Evolutionary conservation across 1,140 invertebrate genomes (phyloP).

Genomic region (Cotesia glomerata): DNA sequence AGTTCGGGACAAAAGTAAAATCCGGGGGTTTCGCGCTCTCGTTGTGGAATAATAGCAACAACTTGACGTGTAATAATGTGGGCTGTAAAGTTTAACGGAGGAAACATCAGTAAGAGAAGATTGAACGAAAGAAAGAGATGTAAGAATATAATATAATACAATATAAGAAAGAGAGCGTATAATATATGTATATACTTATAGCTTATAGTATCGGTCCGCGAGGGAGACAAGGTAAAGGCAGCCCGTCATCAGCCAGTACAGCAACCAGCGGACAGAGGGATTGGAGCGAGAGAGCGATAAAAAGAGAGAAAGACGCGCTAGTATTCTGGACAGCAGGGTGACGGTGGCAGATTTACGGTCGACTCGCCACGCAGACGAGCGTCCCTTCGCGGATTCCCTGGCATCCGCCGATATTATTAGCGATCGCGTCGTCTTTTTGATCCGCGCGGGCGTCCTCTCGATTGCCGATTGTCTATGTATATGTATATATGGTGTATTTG

Average conservation of each 20-base stretch:
- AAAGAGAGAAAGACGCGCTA: slow-evolving; percentile 33
- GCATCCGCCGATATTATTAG: slow-evolving; percentile 62
- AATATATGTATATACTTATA: too few relatives aligned
- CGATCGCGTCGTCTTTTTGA: slow-evolving; percentile 60
- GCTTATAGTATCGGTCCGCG: not conserved
- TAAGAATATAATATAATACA: too few relatives aligned
- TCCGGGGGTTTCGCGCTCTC: too few relatives aligned
- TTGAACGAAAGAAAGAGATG: too few relatives aligned
- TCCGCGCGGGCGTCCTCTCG: slow-evolving; percentile 38
- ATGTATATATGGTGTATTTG: not conserved
- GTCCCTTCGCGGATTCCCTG: slow-evolving; percentile 57
- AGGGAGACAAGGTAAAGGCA: not conserved
- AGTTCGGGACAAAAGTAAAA: too few relatives aligned
- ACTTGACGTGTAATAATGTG: too few relatives aligned
- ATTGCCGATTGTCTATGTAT: not conserved
- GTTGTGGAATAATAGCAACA: too few relatives aligned
- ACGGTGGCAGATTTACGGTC: slow-evolving; percentile 60
- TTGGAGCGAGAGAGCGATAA: slow-evolving; percentile 8
- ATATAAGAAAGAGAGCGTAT: too few relatives aligned
- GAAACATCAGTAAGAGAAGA: too few relatives aligned
- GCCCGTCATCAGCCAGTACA: not conserved
- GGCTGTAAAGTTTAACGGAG: too few relatives aligned
- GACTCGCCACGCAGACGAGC: slow-evolving; percentile 56
- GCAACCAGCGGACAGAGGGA: not conserved
- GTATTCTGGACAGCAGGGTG: slow-evolving; percentile 50